These are phyloP conservation scores for Bombus consobrinus DNA, from an alignment of 1,140 invertebrate species.

Conservation along the genomic window DNA sequence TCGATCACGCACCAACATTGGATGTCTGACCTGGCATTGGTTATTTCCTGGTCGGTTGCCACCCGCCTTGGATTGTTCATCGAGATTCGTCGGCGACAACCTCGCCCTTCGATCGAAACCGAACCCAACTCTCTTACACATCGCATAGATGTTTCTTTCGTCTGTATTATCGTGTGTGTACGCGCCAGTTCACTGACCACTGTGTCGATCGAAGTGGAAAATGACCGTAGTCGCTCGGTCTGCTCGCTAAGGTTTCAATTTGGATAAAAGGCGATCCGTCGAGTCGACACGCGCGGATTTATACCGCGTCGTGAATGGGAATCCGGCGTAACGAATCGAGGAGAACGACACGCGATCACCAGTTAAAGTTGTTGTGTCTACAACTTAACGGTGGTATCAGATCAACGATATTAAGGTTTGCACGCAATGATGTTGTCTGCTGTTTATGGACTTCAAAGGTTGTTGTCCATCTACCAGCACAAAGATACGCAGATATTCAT, in stretches of 20 bases:
- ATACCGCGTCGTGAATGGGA: neutral
- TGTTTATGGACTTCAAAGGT: neutral
- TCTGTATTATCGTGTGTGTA: neutral
- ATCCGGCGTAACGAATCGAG: neutral
- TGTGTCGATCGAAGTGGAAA: conserved; percentile 57
- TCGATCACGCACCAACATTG: conserved; percentile 32
- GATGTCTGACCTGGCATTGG: conserved; percentile 24
- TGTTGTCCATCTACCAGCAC: neutral
- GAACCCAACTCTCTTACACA: no score
- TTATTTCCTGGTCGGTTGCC: conserved; percentile 22
- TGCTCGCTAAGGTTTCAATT: conserved; percentile 61
- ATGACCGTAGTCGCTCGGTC: conserved; percentile 45
- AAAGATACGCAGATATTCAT: neutral
- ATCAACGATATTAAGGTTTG: neutral
- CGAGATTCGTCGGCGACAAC: conserved; percentile 9
- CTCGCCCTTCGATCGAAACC: conserved; percentile 18
- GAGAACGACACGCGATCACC: neutral
- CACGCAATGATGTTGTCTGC: neutral
- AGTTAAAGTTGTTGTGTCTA: neutral
- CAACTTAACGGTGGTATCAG: neutral
- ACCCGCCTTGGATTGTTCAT: conserved; percentile 27
- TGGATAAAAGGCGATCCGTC: conserved; percentile 26
- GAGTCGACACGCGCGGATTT: neutral
- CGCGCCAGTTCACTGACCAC: conserved; percentile 60
- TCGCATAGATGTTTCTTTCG: no score